Evolutionary conservation across 2,797 vertebrate genomes (phyloP), one percentile per base, ranked within the genome.

Genomic region (Melanotaenia parkinsoni): DNA sequence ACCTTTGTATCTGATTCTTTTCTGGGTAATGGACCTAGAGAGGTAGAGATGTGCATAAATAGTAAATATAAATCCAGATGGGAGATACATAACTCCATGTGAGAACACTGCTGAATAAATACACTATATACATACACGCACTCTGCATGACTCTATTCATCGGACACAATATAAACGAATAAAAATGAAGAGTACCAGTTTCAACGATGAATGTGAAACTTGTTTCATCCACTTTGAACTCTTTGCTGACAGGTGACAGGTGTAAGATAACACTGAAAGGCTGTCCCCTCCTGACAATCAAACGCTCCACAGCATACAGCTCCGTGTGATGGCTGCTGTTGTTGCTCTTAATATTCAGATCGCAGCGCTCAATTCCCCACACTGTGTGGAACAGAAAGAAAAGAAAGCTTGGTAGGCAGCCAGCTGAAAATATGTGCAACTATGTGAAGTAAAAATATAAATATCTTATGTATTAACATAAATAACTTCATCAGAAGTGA

Each of bases 251-350:
- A 9, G 93, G 78, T 0, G 82, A 81, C 30, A 97, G 94, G 61
- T 81, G 65, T 62, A 99, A 84, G 0, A 83, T 91, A 67, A 98
- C 24, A 24, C 18, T 63, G 82, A 98, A 98, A 54, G 93, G 88
- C 88, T 96, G 95, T 0, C 96, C 97, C 16, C 97, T 90, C 38
- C 96, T 90, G 11, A 98, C 87, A 11, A 98, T 91, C 87, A 99
- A 90, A 54, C 74, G 85, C 45, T 87, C 28, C 40, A 60, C 70
- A 43, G 92, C 90, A 67, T 86, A 91, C 51, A 83, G 92, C 0
- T 89, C 86, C 0, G 96, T 97, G n/a, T 92, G 91, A 86, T 98
- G 97, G 62, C 88, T 90, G 4, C 0, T 84, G 62, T 90, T 94
- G 5, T 98, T 99, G 70, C 14, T 75, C 57, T 93, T 83, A 4